These are phyloP conservation scores for Euproctis similis DNA, from an alignment of 2,888 invertebrate genomes.

Conservation along the genomic window DNA sequence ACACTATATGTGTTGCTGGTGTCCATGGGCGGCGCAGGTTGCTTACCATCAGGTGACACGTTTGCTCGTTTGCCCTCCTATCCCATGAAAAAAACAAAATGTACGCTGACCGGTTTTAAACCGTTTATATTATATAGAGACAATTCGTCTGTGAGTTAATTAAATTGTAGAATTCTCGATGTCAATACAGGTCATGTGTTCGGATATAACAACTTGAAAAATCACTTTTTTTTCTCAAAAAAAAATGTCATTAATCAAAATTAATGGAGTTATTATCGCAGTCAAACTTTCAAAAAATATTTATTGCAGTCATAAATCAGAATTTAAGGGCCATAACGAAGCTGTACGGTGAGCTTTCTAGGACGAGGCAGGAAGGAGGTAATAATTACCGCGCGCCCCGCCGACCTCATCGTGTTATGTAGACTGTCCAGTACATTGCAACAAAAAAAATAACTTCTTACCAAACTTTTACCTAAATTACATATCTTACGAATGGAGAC, in stretches of 20 bases:
- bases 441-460: too few relatives aligned
- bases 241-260: conserved; percentile 75
- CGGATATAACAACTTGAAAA: conserved; percentile 37
- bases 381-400: conserved; percentile 35
- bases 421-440: too few relatives aligned
- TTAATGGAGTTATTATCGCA: conserved; percentile 76
- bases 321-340: conserved; percentile 71
- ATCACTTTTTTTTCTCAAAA: conserved; percentile 71
- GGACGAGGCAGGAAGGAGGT: conserved; percentile 47
- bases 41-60: too few relatives aligned
- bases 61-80: too few relatives aligned
- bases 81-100: too few relatives aligned
- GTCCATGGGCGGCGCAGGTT: too few relatives aligned
- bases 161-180: conserved; percentile 51
- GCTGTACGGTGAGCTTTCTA: conserved; percentile 62
- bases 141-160: conserved; percentile 55
- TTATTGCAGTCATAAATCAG: conserved; percentile 71
- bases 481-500: too few relatives aligned
- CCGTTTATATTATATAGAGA: conserved; percentile 50
- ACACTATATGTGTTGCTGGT: too few relatives aligned
- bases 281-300: conserved; percentile 73
- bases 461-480: too few relatives aligned
- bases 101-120: conserved; percentile 30
- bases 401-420: conserved; percentile 1
- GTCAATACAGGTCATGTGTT: conserved; percentile 43